phyloP scores from a whole-genome alignment of 2,888 invertebrate genomes.

The Ceratothoa steindachneri region DNA sequence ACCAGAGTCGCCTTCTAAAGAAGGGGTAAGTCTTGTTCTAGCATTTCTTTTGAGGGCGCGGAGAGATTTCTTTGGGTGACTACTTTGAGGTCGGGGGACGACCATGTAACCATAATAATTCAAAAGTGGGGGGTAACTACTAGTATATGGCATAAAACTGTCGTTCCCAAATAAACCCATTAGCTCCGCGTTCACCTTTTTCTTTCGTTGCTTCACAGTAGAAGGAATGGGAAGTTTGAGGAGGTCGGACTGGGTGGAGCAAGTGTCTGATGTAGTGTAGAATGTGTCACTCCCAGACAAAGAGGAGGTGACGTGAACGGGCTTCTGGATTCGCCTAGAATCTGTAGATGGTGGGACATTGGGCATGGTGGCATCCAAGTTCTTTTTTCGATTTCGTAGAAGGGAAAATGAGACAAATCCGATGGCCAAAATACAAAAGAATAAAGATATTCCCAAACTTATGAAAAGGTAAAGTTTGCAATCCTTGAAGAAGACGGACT shows the following conservation, averaged over 20 bases:
- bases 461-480: constrained; percentile 44
- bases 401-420: constrained; percentile 34
- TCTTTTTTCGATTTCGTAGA: constrained; percentile 22
- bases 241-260: background rate
- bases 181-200: constrained; percentile 37
- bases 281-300: background rate
- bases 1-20: background rate
- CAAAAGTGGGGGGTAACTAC: constrained; percentile 32
- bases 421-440: constrained; percentile 33
- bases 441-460: constrained; percentile 36
- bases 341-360: constrained; percentile 4
- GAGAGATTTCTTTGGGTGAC: background rate
- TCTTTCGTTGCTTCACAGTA: constrained; percentile 38
- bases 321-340: background rate
- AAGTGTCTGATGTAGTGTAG: background rate
- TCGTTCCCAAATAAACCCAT: constrained; percentile 31
- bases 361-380: background rate
- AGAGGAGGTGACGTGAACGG: background rate
- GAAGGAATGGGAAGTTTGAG: constrained; percentile 25
- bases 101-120: constrained; percentile 48
- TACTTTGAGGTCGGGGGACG: constrained; percentile 24
- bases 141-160: constrained; percentile 1
- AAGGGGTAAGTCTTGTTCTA: background rate
- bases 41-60: background rate
- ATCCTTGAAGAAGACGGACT: constrained; percentile 23